Evolutionary conservation across 1,140 invertebrate species (phyloP).

Genomic region (Parapsyche elsis): DNA sequence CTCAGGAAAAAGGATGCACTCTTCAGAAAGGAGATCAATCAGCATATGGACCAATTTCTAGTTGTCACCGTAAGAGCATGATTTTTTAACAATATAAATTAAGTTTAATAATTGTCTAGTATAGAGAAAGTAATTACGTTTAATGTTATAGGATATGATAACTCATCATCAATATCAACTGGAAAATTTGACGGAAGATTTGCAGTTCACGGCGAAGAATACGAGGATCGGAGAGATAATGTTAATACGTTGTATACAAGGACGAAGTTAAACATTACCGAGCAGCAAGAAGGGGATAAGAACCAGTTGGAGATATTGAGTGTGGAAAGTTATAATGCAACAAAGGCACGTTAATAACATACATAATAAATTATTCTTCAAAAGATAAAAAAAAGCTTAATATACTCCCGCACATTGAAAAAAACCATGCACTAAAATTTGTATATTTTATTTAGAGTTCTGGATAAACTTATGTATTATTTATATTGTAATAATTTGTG

Average conservation of each 20-base stretch:
- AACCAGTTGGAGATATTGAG: conserved; percentile 49
- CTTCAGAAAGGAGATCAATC: conserved; percentile 63
- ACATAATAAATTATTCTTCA: too few species aligned
- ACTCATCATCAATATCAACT: conserved; percentile 48
- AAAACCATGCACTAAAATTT: neutral
- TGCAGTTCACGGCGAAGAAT: conserved; percentile 43
- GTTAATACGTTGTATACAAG: conserved; percentile 45
- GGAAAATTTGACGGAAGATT: conserved; percentile 49
- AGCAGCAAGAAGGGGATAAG: conserved; percentile 49
- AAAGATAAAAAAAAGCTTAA: neutral
- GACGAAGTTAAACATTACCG: conserved; percentile 42
- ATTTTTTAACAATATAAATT: neutral
- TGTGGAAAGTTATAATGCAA: conserved; percentile 51
- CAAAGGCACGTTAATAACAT: conserved; percentile 32
- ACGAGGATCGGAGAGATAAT: conserved; percentile 40
- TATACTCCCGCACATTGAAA: too few species aligned
- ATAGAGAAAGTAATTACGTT: neutral
- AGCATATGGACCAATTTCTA: conserved; percentile 61
- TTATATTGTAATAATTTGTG: too few species aligned
- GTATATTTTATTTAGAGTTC: neutral
- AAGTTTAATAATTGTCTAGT: neutral
- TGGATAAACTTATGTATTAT: neutral
- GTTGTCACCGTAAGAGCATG: conserved; percentile 59
- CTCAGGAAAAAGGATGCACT: conserved; percentile 64
- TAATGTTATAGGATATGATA: conserved; percentile 46